Evolutionary conservation across 1,140 invertebrate species (phyloP).

Genomic region (Eueides isabella): DNA sequence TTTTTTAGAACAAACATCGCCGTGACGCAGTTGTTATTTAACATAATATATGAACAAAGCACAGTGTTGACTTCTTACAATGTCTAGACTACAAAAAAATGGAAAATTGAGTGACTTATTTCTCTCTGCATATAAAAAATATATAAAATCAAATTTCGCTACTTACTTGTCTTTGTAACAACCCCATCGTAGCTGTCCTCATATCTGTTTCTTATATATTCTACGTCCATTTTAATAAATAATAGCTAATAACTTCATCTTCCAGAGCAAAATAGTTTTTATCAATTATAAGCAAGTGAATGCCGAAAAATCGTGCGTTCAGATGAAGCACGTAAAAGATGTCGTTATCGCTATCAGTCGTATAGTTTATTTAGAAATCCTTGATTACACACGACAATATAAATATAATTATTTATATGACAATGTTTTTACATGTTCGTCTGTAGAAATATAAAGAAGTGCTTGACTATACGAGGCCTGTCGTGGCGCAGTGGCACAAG

Average conservation of each 20-base stretch:
- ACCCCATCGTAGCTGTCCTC: conserved; percentile 62
- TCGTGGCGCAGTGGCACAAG: too few species aligned
- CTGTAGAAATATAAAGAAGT: not conserved
- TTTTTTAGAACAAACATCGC: too few species aligned
- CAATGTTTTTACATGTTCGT: not conserved
- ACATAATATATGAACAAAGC: too few species aligned
- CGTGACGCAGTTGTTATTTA: too few species aligned
- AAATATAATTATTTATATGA: conserved; percentile 15
- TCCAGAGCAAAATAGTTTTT: conserved; percentile 17
- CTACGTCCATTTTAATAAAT: conserved; percentile 59
- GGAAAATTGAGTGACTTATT: too few species aligned
- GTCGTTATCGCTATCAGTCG: conserved; percentile 37
- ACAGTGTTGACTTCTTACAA: too few species aligned
- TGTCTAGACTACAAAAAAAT: too few species aligned
- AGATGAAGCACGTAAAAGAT: conserved; percentile 37
- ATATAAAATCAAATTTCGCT: too few species aligned
- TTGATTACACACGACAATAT: conserved; percentile 40
- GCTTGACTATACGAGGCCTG: too few species aligned
- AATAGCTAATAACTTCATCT: conserved; percentile 23
- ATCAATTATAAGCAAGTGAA: not conserved
- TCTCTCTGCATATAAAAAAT: too few species aligned
- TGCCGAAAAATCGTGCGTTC: conserved; percentile 30
- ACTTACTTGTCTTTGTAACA: conserved; percentile 66
- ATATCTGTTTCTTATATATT: conserved; percentile 63
- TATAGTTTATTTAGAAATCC: conserved; percentile 45